A percentile compares a stretch with the other conserved stretches of the same genome.
Evolutionary conservation across 1,140 invertebrate species (phyloP).

Genomic region (Drosophila hydei): DNA sequence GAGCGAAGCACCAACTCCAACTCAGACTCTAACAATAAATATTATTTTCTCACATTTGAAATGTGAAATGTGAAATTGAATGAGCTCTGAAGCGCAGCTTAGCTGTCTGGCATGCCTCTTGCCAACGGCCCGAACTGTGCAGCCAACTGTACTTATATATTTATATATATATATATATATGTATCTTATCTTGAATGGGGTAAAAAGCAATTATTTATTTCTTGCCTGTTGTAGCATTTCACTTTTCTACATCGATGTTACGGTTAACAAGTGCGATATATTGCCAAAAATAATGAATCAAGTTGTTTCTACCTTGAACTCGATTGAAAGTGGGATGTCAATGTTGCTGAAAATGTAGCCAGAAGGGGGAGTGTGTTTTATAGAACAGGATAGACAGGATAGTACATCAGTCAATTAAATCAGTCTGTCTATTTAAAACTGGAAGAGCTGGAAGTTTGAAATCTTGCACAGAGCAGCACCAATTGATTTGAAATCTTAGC

Average conservation of each 20-base stretch:
- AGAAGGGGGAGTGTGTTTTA: background rate
- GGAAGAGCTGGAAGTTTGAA: too few species aligned
- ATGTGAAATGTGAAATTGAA: conserved; percentile 46
- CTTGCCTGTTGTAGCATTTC: conserved; percentile 60
- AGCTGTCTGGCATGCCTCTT: conserved; percentile 35
- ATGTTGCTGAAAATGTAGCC: background rate
- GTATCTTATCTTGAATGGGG: conserved; percentile 28
- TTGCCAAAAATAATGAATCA: conserved; percentile 42
- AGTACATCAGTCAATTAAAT: too few species aligned
- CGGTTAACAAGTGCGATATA: conserved; percentile 28
- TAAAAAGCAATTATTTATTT: conserved; percentile 68
- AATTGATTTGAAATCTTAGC: too few species aligned
- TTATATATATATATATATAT: background rate
- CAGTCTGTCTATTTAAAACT: too few species aligned
- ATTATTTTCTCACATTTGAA: conserved; percentile 52
- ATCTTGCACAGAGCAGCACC: too few species aligned
- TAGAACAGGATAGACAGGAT: too few species aligned
- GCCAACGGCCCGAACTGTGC: conserved; percentile 55
- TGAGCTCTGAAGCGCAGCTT: conserved; percentile 49
- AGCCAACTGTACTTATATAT: conserved; percentile 60
- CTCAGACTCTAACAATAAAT: conserved; percentile 10
- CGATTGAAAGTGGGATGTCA: too few species aligned
- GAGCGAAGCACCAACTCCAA: background rate
- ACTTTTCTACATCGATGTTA: conserved; percentile 59
- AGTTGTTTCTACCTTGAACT: too few species aligned